Evolutionary conservation across 2,113 vertebrate genomes (phyloP).

Genomic region (Eidolon helvum): DNA sequence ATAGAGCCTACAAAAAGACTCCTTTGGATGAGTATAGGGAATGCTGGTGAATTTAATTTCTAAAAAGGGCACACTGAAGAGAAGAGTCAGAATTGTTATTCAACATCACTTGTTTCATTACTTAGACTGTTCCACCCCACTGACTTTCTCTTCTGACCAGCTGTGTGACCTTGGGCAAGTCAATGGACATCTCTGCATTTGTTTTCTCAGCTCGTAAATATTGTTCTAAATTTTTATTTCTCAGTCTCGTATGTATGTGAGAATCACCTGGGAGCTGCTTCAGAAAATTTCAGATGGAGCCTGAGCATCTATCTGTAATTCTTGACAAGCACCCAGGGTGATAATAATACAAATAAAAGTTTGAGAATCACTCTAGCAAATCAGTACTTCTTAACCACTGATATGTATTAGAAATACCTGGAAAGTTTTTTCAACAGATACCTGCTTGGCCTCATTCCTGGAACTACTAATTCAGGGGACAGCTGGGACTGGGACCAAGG

Average conservation of each 20-base stretch:
- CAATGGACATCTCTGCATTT: background rate
- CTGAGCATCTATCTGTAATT: background rate
- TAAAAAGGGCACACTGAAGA: background rate
- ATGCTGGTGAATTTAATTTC: background rate
- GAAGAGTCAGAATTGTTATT: background rate
- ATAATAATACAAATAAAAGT: background rate
- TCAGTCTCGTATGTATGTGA: background rate
- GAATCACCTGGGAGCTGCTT: background rate
- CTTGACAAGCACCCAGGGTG: background rate
- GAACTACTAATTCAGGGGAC: background rate
- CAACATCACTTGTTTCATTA: background rate
- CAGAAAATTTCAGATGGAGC: background rate
- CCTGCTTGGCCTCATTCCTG: background rate
- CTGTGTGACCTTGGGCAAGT: background rate
- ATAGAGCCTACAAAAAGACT: background rate
- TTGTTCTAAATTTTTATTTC: background rate
- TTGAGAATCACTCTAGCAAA: background rate
- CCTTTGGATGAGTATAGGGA: background rate
- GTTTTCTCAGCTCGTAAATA: background rate
- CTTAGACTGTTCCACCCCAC: background rate
- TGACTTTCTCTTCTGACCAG: background rate
- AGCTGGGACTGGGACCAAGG: background rate
- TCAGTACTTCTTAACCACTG: background rate
- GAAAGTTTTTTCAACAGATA: background rate
- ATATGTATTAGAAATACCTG: background rate